Evolutionary conservation across 2,113 vertebrate species (phyloP).

Genomic region (Scophthalmus maximus): DNA sequence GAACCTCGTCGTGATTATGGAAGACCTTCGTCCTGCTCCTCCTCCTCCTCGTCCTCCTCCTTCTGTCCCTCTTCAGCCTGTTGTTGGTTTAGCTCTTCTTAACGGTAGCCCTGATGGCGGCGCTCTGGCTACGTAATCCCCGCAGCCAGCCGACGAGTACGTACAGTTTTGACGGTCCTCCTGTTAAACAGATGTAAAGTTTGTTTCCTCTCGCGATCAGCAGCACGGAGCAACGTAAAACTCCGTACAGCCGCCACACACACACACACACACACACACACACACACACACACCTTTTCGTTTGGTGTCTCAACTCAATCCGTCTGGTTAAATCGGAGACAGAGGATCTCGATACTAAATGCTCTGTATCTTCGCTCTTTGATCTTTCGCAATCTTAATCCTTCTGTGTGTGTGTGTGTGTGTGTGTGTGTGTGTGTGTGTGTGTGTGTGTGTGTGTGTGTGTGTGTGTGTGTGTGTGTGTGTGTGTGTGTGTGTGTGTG

Average conservation of each 20-base stretch:
- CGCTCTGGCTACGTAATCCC: constrained; percentile 27
- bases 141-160: constrained; percentile 29
- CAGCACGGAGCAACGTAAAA: constrained; percentile 44
- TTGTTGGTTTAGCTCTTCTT: constrained; percentile 59
- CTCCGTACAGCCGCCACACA: constrained; percentile 59
- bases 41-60: constrained; percentile 8
- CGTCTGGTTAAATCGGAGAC: constrained; percentile 43
- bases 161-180: constrained; percentile 42
- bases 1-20: constrained; percentile 22
- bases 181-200: constrained; percentile 61
- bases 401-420: constrained; percentile 44
- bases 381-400: constrained; percentile 46
- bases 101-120: constrained; percentile 50
- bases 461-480: constrained; percentile 23
- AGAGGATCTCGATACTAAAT: constrained; percentile 64
- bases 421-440: constrained; percentile 52
- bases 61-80: constrained; percentile 42
- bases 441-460: constrained; percentile 37
- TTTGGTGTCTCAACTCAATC: constrained; percentile 64
- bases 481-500: constrained; percentile 27
- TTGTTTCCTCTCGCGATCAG: constrained; percentile 43
- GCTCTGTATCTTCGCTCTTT: constrained; percentile 72
- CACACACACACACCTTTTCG: not conserved
- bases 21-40: constrained; percentile 37
- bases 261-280: too few relatives aligned